These are phyloP conservation scores for Aselliscus stoliczkanus DNA, from an alignment of 2,797 vertebrate species.

Conservation along the genomic window DNA sequence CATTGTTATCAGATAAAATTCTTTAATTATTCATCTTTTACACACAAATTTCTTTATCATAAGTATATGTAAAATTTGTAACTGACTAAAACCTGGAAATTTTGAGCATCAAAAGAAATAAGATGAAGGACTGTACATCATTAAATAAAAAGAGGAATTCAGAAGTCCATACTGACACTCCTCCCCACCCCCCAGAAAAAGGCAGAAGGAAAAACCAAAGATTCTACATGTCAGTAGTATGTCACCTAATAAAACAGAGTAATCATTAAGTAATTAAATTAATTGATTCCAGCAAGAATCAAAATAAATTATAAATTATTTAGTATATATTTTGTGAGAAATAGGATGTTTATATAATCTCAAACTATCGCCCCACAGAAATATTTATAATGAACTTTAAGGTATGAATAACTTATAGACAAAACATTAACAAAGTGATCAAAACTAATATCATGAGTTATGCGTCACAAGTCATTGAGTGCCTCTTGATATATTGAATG, in stretches of 20 bases:
- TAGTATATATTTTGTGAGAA: neutral
- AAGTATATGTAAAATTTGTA: constrained; percentile 64
- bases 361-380: neutral
- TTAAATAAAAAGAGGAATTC: neutral
- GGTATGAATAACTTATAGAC: neutral
- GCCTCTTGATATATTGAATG: neutral
- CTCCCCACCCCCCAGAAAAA: neutral
- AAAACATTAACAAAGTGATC: neutral
- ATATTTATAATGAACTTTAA: neutral
- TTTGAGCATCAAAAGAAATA: neutral
- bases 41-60: constrained; percentile 64
- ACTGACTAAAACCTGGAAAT: neutral
- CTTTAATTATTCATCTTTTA: constrained; percentile 66
- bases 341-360: neutral
- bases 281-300: neutral
- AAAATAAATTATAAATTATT: neutral
- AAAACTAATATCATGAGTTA: neutral
- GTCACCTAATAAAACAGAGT: neutral
- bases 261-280: neutral
- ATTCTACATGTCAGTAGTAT: neutral
- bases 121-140: neutral
- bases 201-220: neutral
- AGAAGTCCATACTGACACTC: neutral
- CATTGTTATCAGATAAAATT: constrained; percentile 48
- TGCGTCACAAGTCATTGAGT: neutral